Base-by-base conservation (phyloP, 2,888 invertebrate species). In the Chaetoderma sp. region DNA sequence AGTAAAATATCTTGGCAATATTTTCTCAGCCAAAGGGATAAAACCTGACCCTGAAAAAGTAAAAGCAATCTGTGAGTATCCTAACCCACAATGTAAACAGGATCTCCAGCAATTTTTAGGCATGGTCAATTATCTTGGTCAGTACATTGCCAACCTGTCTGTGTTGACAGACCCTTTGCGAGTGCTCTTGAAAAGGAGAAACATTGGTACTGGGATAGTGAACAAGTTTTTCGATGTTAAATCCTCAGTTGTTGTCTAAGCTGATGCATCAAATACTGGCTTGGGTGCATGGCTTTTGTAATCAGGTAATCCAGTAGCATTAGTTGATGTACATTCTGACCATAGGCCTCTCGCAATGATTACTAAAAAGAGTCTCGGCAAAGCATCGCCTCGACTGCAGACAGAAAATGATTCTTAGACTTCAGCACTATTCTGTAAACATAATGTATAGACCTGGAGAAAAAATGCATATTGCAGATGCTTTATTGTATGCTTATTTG, bases 391-490 rank as follows among this genome's bases (percentile, higher is more conserved):
- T 1, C 30, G 65, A 16, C 55, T 73, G 16, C 73, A n/a, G n/a
- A n/a, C n/a, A 73, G 30, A 23, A 60, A 21, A 67, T 67, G 63
- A 21, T 60, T 32, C 49, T 73, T 21, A 25, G 36, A 42, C 27
- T 68, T 23, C 65, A 65, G 52, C 44, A 55, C 39, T 72, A 68
- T 60, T 32, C 65, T 23, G 6, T 68, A 16, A 21, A 66, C 21
- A n/a, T 66, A 8, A 60, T 36, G 18, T 62, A 62, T 36, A 52
- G 54, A 18, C 71, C 72, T 36, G 74, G 71, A 21, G 71, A 65
- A 42, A 23, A 62, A 8, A 61, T 76, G 62, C 49, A 60, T 49
- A 44, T 76, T 13, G 74, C 75, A n/a, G 71, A 75, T 55, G 62
- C 66, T 8, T 65, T 75, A 16, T 72, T 65, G 6, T 49, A 69